These are phyloP conservation scores for Mellivora capensis DNA, from an alignment of 2,113 vertebrate genomes.

Conservation along the genomic window DNA sequence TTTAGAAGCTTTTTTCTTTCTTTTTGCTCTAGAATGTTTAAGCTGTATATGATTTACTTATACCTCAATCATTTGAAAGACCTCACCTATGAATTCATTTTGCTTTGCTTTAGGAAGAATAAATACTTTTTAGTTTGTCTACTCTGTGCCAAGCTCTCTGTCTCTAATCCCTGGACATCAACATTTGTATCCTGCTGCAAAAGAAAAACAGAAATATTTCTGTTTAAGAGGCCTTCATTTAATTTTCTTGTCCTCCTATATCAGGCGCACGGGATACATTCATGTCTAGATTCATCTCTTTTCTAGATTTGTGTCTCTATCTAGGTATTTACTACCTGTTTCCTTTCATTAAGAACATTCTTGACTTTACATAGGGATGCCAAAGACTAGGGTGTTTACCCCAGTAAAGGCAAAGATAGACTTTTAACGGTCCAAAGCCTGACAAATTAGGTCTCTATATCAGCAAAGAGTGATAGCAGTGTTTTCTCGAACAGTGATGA, in stretches of 20 bases:
- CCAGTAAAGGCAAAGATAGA: neutral
- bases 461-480: neutral
- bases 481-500: neutral
- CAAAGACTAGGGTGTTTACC: neutral
- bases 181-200: neutral
- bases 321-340: neutral
- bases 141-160: neutral
- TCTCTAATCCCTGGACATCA: neutral
- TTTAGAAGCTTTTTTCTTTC: neutral
- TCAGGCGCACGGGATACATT: neutral
- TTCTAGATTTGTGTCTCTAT: neutral
- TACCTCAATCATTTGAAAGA: neutral
- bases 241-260: neutral
- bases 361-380: neutral
- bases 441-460: neutral
- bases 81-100: neutral
- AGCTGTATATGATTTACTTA: neutral
- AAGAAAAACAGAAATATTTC: neutral
- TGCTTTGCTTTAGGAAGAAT: neutral
- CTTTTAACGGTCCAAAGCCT: neutral
- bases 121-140: neutral
- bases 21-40: neutral
- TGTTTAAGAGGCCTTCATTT: neutral
- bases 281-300: neutral
- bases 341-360: neutral